Evolutionary conservation across 2,113 vertebrate genomes (phyloP), one percentile per base, ranked within the genome.

Genomic region (Chloebia gouldiae): DNA sequence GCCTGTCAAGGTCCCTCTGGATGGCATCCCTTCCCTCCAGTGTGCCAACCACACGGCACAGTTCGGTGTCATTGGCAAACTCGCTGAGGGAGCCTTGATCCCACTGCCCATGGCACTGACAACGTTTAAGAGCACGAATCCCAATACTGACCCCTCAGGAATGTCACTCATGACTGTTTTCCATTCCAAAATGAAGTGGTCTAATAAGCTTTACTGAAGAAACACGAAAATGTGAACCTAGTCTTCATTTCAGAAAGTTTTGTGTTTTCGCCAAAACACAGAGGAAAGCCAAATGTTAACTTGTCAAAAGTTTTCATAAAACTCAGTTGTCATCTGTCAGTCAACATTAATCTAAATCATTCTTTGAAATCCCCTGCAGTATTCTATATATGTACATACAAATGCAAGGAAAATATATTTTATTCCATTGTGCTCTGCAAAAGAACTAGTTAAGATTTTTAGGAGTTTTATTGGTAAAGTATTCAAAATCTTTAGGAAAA

Each of bases 221-320:
- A 86, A 37, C 2, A n/a, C 18, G 33, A 42, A 37, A 86, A 83
- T 50, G 13, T 83, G 59, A 86, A 66, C 24, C 33, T 68, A 49
- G 33, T 88, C 35, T 88, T 93, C n/a, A 27, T 90, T 82, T 80
- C 63, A 69, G 54, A 53, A 92, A 73, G 82, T 70, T 88, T 59
- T 94, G 17, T 77, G 9, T 77, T 92, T 88, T 93, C 54, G 83
- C 30, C 47, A 70, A 73, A 85, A 69, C 2, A 61, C 25, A 63
- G 28, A 31, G 79, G 31, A 76, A 65, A 79, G 64, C 10, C 23
- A 66, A 86, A 73, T 63, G 35, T 66, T 90, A 47, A 81, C 71
- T 66, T 78, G 54, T 93, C 82, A 90, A 61, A 82, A 93, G 47
- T 94, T 92, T 88, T 77, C 19, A 5, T 49, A 90, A 88, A 93